Evolutionary conservation across 2,113 vertebrate genomes (phyloP).

Genomic region (Mus spicilegus): DNA sequence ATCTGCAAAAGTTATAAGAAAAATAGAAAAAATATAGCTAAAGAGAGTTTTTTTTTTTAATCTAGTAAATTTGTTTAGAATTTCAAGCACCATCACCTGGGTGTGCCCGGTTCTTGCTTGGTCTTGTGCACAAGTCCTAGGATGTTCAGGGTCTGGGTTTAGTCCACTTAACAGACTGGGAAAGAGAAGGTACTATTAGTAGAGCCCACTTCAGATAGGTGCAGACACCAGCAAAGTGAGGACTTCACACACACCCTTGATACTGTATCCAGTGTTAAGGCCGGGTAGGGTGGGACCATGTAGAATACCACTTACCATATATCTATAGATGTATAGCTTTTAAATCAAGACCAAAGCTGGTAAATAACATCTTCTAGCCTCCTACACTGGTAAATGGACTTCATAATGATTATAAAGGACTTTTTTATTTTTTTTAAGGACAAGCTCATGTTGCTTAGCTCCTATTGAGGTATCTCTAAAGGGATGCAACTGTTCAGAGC

Average conservation of each 20-base stretch:
- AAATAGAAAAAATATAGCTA: background rate
- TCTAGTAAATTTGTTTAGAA: background rate
- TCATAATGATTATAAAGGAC: background rate
- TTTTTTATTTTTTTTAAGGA: background rate
- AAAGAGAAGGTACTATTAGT: background rate
- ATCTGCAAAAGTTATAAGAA: background rate
- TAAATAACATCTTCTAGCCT: conserved; percentile 24
- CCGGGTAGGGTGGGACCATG: background rate
- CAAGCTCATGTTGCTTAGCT: background rate
- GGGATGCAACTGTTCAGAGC: too few species aligned
- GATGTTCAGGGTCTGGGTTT: background rate
- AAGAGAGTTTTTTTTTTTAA: background rate
- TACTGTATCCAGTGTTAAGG: background rate
- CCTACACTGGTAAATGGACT: background rate
- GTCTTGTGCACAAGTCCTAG: background rate
- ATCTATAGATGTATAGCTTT: background rate
- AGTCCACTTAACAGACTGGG: background rate
- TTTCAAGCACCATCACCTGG: background rate
- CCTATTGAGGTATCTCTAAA: background rate
- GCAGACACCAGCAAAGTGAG: background rate
- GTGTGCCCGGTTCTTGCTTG: background rate
- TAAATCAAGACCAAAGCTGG: conserved; percentile 42
- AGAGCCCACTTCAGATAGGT: background rate
- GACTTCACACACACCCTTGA: background rate
- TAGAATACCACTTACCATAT: background rate